Evolutionary conservation across 2,797 vertebrate species (phyloP), one percentile per base, ranked within the genome.

Genomic region (Brachymystax lenok): DNA sequence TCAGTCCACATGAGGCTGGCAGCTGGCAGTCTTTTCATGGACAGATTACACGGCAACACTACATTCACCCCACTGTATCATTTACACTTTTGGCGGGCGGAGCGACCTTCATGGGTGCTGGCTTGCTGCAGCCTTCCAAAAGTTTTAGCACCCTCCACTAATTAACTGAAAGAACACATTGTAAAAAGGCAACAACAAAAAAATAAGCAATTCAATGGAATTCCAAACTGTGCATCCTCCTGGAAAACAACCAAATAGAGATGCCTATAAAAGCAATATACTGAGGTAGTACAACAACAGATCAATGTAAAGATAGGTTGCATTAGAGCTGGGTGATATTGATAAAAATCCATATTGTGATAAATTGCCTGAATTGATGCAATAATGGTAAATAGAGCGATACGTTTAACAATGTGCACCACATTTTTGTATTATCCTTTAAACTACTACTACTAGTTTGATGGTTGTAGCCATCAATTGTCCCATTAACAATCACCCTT

Each of bases 1-100:
- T 92, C 91, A 89, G 80, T 81, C 77, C 76, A 87, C 91, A 91
- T 86, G 87, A 91, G 89, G 85, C 78, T 73, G 87, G 90, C 89
- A 91, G 86, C 90, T 89, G 88, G 88, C 84, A 83, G 86, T 90
- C 84, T 81, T 84, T 76, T 86, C 83, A 85, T 80, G 74, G 69
- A 1, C 79, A 89, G 90, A 93, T 92, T 91, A 88, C 84, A 88
- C 40, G 50, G 51, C 28, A 10, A 69, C 54, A 54, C 50, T 21
- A 61, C 63, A 30, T 63, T n/a, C 54, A 13, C 19, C 5, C 64
- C 30, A 4, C 70, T 52, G 52, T 74, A 71, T 74, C 61, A 69
- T 66, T 73, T 30, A 46, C n/a, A 30, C 74, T 69, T 75, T 77
- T 69, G 1, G 28, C 64, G 17, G 27, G 19, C 71, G 68, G 27